A percentile compares a stretch with the other conserved stretches of the same genome.
phyloP scores from a whole-genome alignment of 2,797 vertebrate genomes.

The Melanotaenia pygmaea region DNA sequence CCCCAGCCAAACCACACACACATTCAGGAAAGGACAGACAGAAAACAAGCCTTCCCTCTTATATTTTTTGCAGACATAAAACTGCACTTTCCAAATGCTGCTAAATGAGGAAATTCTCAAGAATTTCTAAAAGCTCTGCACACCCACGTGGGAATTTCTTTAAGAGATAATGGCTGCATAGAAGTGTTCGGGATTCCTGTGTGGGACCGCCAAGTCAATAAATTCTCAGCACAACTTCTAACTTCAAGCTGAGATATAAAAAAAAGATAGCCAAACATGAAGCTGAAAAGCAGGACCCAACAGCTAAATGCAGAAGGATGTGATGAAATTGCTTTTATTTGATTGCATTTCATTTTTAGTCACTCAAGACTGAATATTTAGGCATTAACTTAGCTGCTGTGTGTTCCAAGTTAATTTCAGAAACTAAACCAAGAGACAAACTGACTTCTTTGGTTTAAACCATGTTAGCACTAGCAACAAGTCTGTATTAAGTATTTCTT shows the following conservation, averaged over 20 bases:
- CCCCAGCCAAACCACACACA: conserved; percentile 6
- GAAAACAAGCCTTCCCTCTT: conserved; percentile 5
- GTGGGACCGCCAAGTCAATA: background rate
- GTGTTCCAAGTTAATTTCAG: background rate
- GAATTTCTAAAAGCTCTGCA: conserved; percentile 14
- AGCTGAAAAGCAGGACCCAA: background rate
- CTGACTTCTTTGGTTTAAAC: background rate
- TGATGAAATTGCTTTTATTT: background rate
- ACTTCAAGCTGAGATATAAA: background rate
- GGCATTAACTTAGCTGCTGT: background rate
- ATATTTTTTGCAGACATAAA: background rate
- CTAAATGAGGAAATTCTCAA: conserved; percentile 28
- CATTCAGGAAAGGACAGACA: background rate
- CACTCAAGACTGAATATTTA: background rate
- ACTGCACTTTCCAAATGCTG: conserved; percentile 13
- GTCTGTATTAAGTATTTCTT: background rate
- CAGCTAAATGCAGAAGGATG: background rate
- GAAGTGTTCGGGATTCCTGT: conserved; percentile 1
- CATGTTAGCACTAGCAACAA: background rate
- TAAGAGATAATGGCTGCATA: conserved; percentile 22
- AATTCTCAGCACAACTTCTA: conserved; percentile 3
- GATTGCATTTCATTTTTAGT: background rate
- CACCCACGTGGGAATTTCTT: conserved; percentile 33
- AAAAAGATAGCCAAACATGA: background rate
- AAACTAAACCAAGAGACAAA: background rate